A percentile compares a stretch with the other conserved stretches of the same genome.
These are phyloP conservation scores for Crenuchus spilurus DNA, from an alignment of 2,797 vertebrate species.

Conservation along the genomic window DNA sequence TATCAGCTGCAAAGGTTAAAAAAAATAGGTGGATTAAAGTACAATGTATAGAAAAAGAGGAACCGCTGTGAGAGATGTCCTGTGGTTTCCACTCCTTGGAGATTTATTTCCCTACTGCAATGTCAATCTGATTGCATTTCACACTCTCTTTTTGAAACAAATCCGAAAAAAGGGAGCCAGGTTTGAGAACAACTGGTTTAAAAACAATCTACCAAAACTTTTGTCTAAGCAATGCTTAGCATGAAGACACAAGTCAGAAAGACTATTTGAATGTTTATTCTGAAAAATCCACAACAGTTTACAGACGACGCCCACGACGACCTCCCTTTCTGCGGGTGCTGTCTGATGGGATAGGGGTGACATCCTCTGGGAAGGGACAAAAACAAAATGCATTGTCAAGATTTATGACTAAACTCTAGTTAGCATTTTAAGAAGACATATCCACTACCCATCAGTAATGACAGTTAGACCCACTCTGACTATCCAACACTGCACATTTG, in stretches of 20 bases:
- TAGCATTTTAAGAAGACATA: too few relatives aligned
- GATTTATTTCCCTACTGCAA: too few relatives aligned
- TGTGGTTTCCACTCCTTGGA: too few relatives aligned
- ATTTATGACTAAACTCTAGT: neutral
- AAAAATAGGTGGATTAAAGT: too few relatives aligned
- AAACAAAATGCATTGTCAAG: neutral
- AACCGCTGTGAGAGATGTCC: too few relatives aligned
- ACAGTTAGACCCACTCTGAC: too few relatives aligned
- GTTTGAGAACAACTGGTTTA: neutral
- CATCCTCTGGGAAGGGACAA: constrained; percentile 85
- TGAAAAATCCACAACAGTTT: constrained; percentile 68
- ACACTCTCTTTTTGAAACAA: too few relatives aligned
- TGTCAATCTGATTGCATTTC: too few relatives aligned
- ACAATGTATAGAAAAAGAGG: too few relatives aligned
- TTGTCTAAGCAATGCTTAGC: neutral
- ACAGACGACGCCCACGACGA: constrained; percentile 95
- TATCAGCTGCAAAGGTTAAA: too few relatives aligned
- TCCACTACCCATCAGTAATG: too few relatives aligned
- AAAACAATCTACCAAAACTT: neutral
- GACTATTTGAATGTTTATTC: constrained; percentile 82
- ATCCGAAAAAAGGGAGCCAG: neutral
- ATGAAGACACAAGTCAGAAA: constrained; percentile 32
- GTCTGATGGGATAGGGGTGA: constrained; percentile 97
- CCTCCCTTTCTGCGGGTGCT: constrained; percentile 98
- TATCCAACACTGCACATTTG: too few relatives aligned